Evolutionary conservation across 2,113 vertebrate genomes (phyloP), one percentile per base, ranked within the genome.

Genomic region (Gavia stellata): DNA sequence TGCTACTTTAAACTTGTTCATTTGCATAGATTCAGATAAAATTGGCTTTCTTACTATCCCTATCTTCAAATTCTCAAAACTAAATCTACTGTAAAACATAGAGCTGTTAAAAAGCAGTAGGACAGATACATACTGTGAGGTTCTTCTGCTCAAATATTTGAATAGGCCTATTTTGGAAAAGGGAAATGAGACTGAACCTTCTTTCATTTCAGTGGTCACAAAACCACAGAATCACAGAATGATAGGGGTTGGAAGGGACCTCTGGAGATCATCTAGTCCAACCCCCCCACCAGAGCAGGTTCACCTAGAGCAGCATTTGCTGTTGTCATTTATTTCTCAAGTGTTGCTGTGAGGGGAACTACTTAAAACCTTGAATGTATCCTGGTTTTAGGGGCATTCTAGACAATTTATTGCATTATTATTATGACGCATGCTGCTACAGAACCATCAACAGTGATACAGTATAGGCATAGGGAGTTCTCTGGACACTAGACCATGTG

Each of bases 81-180:
- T 44, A 92, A 96, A 96, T 79, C 66, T 71, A 8, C 72, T 94
- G 86, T 91, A 94, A 97, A 95, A 91, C 79, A 88, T 31, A 88
- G 50, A 90, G 66, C 45, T 52, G 29, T 88, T 90, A 93, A 96
- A 96, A 97, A 85, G 45, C 63, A 92, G 81, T 86, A 89, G 71
- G 44, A 86, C 68, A 81, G 52, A 88, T 73, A 74, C 28, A 85
- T 72, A 81, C 73, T 74, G 67, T 86, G 63, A 94, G 49, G 56
- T 70, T 86, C 49, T 94, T 74, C 92, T 96, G 83, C 87, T 97
- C 80, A 94, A 97, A 87, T 96, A 90, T 96, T 97, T 97, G 92
- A 77, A 86, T 68, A 88, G 58, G 68, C 62, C 75, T 94, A 7
- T 93, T 79, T 80, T 89, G 93, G 81, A 96, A 95, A 97, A 96